These are phyloP conservation scores for Clamator glandarius DNA, from an alignment of 2,797 vertebrate species.

Conservation along the genomic window DNA sequence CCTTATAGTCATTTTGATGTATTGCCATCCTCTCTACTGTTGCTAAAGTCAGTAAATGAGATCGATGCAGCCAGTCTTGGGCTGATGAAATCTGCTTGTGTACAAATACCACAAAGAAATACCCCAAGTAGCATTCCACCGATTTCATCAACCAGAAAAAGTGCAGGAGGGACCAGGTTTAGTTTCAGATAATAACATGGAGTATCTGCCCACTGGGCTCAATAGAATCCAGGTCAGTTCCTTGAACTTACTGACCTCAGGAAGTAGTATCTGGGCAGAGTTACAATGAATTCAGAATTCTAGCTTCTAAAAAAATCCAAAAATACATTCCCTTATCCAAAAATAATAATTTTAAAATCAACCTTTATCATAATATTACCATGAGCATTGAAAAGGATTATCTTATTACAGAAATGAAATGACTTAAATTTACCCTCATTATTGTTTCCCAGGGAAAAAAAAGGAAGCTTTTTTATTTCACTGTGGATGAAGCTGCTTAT, in stretches of 20 bases:
- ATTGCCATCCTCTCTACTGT: neutral
- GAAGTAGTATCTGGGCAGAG: neutral
- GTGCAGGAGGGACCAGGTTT: neutral
- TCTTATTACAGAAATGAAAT: slow-evolving; percentile 40
- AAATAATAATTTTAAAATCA: slow-evolving; percentile 64
- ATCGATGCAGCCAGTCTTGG: neutral
- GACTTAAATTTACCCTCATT: slow-evolving; percentile 43
- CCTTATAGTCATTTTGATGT: accelerated
- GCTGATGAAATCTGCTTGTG: neutral
- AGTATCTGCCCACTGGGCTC: neutral
- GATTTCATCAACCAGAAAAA: neutral
- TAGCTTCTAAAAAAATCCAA: neutral
- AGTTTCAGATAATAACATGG: neutral
- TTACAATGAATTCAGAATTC: neutral
- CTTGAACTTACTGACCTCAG: neutral
- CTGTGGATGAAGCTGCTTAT: slow-evolving; percentile 40
- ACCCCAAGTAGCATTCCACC: neutral
- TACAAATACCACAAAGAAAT: neutral
- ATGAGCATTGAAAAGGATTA: slow-evolving; percentile 23
- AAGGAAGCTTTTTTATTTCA: slow-evolving; percentile 25
- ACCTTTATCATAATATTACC: slow-evolving; percentile 31
- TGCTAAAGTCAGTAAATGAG: accelerated
- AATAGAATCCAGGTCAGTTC: neutral
- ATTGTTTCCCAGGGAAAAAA: slow-evolving; percentile 48
- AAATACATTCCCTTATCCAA: neutral